Conservation (phyloP, 2,888 invertebrate species). For the Trachelus troglodyta region DNA sequence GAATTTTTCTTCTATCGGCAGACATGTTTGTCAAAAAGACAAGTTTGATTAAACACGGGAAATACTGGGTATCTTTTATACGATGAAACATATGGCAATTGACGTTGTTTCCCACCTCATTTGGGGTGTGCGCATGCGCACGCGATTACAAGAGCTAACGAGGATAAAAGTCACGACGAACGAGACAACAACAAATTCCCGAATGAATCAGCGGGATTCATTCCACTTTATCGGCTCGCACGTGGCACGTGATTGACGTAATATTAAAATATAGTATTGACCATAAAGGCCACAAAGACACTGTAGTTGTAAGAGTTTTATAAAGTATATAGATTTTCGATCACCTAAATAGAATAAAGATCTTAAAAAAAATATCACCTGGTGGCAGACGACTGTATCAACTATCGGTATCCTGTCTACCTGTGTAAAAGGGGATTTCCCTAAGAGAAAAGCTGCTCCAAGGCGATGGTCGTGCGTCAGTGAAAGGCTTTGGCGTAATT, state of each 20-base stretch:
- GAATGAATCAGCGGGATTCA: not conserved
- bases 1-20: not conserved
- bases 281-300: not conserved
- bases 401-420: not conserved
- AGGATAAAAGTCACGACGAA: not conserved
- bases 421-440: constrained; percentile 21
- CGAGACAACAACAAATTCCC: not conserved
- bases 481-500: constrained; percentile 19
- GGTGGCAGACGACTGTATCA: not conserved
- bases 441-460: not conserved
- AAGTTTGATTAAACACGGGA: not conserved
- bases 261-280: not conserved
- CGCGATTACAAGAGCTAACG: not conserved
- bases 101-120: not conserved
- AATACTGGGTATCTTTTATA: not conserved
- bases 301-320: not conserved
- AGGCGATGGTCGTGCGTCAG: constrained; percentile 19
- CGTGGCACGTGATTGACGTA: not conserved
- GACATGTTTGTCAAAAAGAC: not conserved
- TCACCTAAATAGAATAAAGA: not conserved
- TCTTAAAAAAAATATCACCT: not conserved
- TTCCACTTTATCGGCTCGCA: not conserved
- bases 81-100: not conserved
- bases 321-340: not conserved
- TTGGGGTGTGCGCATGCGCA: not conserved